Evolutionary conservation across 2,888 invertebrate species (phyloP).

Genomic region (Philhelius pedissequus): DNA sequence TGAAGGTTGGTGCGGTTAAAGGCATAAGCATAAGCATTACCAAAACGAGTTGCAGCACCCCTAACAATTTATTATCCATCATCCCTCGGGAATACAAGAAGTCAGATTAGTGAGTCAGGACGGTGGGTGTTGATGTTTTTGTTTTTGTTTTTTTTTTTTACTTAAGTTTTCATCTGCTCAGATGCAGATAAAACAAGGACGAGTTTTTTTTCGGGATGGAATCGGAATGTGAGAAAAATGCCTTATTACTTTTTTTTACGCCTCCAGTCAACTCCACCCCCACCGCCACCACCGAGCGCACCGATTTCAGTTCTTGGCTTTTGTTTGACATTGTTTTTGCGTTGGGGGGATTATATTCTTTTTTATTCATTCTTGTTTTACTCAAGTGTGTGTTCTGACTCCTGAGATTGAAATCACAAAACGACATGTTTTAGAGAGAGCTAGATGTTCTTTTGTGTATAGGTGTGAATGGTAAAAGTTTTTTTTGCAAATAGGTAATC

Average conservation of each 20-base stretch:
- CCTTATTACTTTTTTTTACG: conserved; percentile 21
- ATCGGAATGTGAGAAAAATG: conserved; percentile 50
- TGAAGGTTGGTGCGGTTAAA: not conserved
- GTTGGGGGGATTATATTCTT: not conserved
- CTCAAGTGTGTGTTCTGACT: conserved; percentile 20
- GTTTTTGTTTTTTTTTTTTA: conserved; percentile 43
- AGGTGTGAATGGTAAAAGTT: conserved; percentile 58
- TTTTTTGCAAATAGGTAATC: conserved; percentile 32
- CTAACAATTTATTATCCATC: conserved; percentile 60
- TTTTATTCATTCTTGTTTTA: not conserved
- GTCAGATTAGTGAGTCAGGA: conserved; percentile 49
- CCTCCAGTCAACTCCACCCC: not conserved
- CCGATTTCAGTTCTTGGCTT: conserved; percentile 1
- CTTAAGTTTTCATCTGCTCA: conserved; percentile 63
- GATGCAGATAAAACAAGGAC: conserved; percentile 58
- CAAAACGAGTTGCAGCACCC: conserved; percentile 41
- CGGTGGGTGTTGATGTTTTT: conserved; percentile 48
- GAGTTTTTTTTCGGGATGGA: not conserved
- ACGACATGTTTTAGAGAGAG: conserved; percentile 28
- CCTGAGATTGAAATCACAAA: conserved; percentile 40
- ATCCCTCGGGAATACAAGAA: conserved; percentile 56
- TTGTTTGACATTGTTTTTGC: conserved; percentile 27
- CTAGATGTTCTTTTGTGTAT: conserved; percentile 25
- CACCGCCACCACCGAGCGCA: not conserved
- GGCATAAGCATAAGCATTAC: conserved; percentile 22